phyloP scores from a whole-genome alignment of 2,888 invertebrate species.

The Rhagonycha fulva region DNA sequence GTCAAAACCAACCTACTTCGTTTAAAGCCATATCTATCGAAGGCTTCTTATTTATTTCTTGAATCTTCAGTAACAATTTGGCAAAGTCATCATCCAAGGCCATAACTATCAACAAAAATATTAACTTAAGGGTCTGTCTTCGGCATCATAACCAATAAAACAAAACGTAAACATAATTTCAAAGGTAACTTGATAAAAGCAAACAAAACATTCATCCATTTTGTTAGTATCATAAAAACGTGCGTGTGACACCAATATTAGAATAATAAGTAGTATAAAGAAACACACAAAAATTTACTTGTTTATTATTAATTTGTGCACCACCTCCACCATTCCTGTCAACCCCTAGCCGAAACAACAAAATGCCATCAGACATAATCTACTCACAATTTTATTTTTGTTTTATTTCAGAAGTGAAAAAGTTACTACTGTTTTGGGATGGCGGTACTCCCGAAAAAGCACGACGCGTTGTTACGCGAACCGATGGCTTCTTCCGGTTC shows the following conservation, averaged over 20 bases:
- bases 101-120: constrained; percentile 3
- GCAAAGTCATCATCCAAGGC: constrained; percentile 19
- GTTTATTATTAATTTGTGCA: neutral
- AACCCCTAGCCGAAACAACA: neutral
- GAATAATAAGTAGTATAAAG: neutral
- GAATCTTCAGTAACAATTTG: constrained; percentile 40
- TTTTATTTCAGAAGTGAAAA: neutral
- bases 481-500: neutral
- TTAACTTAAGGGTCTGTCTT: neutral
- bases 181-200: neutral
- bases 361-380: neutral
- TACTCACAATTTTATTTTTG: neutral
- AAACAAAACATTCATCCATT: neutral
- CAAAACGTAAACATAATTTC: neutral
- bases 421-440: neutral
- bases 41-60: constrained; percentile 46
- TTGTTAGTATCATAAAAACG: neutral
- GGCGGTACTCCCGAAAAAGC: neutral
- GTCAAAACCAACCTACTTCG: constrained; percentile 37
- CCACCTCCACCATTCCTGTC: neutral
- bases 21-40: constrained; percentile 44
- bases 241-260: neutral
- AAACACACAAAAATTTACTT: neutral
- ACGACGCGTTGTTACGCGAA: neutral
- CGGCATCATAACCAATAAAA: neutral